Evolutionary conservation across 2,113 vertebrate genomes (phyloP).

Genomic region (Pipra filicauda): DNA sequence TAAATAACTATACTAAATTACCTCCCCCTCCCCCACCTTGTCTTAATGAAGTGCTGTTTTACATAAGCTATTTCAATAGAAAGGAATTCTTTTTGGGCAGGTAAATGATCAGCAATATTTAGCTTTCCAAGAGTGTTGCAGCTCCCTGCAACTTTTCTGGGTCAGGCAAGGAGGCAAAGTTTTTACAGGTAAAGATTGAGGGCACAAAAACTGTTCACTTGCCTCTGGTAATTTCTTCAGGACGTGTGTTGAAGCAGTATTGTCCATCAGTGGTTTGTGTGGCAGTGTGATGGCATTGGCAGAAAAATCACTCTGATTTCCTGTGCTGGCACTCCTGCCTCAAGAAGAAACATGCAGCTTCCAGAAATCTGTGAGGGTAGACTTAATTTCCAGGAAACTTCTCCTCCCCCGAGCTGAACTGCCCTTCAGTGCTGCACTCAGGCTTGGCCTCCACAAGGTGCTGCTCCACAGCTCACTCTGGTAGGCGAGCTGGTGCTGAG

Average conservation of each 20-base stretch:
- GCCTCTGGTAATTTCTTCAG: not conserved
- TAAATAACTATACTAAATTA: conserved; percentile 9
- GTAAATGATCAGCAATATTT: conserved; percentile 55
- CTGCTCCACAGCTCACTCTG: not conserved
- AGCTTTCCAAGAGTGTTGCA: conserved; percentile 41
- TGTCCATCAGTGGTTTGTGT: not conserved
- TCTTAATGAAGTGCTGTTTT: conserved; percentile 71
- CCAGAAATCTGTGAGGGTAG: not conserved
- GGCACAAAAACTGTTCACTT: not conserved
- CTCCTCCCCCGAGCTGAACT: not conserved
- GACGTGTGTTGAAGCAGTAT: not conserved
- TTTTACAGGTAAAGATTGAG: not conserved
- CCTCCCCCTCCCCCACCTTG: not conserved
- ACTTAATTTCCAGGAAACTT: not conserved
- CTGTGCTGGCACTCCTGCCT: not conserved
- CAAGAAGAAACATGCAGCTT: not conserved
- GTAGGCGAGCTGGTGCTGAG: not conserved
- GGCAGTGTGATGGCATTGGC: not conserved
- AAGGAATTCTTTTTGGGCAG: conserved; percentile 56
- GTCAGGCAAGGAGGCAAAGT: not conserved
- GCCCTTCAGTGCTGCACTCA: not conserved
- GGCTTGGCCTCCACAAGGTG: not conserved
- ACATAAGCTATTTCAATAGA: conserved; percentile 64
- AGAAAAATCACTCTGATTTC: not conserved
- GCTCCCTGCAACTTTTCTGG: conserved; percentile 33